Evolutionary conservation across 2,888 invertebrate species (phyloP).

Genomic region (Cosmia trapezina): DNA sequence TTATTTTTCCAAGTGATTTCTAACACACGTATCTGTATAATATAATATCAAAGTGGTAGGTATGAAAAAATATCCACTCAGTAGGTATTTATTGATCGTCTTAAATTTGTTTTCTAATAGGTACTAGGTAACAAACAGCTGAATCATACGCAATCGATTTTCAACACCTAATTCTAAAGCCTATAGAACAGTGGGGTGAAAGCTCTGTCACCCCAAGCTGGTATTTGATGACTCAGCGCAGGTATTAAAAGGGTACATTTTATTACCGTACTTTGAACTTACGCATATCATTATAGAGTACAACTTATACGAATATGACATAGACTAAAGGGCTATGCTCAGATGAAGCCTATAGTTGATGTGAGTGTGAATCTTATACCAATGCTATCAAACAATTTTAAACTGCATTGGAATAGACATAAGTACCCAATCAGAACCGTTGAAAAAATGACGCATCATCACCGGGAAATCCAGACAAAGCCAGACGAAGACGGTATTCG

Average conservation of each 20-base stretch:
- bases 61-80: background rate
- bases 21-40: background rate
- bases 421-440: slow-evolving; percentile 59
- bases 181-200: slow-evolving; percentile 43
- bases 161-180: slow-evolving; percentile 43
- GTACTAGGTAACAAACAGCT: slow-evolving; percentile 31
- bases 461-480: slow-evolving; percentile 88
- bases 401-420: slow-evolving; percentile 61
- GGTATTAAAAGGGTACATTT: slow-evolving; percentile 55
- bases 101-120: slow-evolving; percentile 37
- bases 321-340: slow-evolving; percentile 26
- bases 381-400: slow-evolving; percentile 46
- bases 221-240: slow-evolving; percentile 60
- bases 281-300: slow-evolving; percentile 44
- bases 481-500: slow-evolving; percentile 86
- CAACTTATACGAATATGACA: slow-evolving; percentile 47
- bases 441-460: slow-evolving; percentile 86
- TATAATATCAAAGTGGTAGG: background rate
- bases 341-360: slow-evolving; percentile 19
- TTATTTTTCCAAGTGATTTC: background rate
- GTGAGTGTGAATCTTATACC: slow-evolving; percentile 21
- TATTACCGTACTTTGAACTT: slow-evolving; percentile 44
- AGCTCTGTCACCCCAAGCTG: slow-evolving; percentile 48
- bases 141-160: slow-evolving; percentile 55
- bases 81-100: background rate